These are phyloP conservation scores for Tetragonula clypearis DNA, from an alignment of 1,140 invertebrate genomes.

Conservation along the genomic window DNA sequence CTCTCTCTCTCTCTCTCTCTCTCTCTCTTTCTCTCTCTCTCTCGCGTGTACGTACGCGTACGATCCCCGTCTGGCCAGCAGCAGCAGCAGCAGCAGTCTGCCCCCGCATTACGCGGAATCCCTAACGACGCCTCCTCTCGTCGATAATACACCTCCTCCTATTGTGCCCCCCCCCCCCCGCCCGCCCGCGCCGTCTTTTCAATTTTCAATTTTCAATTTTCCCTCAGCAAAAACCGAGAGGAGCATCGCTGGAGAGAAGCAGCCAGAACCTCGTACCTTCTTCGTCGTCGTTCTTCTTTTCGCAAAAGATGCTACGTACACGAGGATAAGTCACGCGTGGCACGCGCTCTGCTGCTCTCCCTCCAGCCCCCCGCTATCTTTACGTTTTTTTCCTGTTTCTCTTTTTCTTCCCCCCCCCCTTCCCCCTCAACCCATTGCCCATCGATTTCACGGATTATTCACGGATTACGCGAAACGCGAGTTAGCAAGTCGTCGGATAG, in stretches of 20 bases:
- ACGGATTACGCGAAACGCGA: neutral
- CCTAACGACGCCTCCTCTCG: slow-evolving; percentile 21
- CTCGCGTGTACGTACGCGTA: neutral
- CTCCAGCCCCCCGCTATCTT: too few relatives aligned
- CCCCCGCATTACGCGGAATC: slow-evolving; percentile 14
- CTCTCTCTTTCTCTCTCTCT: too few relatives aligned
- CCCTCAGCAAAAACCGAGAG: too few relatives aligned
- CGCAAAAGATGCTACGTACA: too few relatives aligned
- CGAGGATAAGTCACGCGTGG: too few relatives aligned
- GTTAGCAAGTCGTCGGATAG: too few relatives aligned
- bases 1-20: too few relatives aligned
- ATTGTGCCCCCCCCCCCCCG: neutral
- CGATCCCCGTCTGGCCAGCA: slow-evolving; percentile 1
- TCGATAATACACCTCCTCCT: slow-evolving; percentile 15
- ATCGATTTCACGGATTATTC: neutral
- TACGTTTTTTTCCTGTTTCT: too few relatives aligned
- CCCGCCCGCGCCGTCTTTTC: slow-evolving; percentile 16
- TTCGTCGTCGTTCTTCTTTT: too few relatives aligned
- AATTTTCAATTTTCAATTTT: slow-evolving; percentile 30
- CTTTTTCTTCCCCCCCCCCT: too few relatives aligned
- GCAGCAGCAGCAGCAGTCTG: neutral
- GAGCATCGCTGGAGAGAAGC: neutral
- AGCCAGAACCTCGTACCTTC: neutral
- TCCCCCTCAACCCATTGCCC: too few relatives aligned
- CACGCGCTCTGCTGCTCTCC: too few relatives aligned